These are phyloP conservation scores for Pyralis farinalis DNA, from an alignment of 2,888 invertebrate species.

Conservation along the genomic window DNA sequence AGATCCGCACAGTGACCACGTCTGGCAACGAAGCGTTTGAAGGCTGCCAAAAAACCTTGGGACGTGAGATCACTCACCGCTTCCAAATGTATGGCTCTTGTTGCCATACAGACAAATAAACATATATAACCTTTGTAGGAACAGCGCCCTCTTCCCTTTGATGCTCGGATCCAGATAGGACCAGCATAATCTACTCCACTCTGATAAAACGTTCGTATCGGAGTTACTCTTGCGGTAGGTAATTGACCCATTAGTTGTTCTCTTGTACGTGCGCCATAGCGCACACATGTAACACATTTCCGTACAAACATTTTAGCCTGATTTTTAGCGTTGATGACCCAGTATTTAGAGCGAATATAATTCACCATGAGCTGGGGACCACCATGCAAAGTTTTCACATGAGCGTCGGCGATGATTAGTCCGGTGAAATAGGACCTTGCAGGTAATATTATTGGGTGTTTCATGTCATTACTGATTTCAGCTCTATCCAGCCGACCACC, in stretches of 20 bases:
- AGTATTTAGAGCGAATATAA: constrained; percentile 18
- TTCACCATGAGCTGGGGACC: constrained; percentile 15
- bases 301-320: constrained; percentile 9
- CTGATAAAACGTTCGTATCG: constrained; percentile 12
- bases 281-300: constrained; percentile 17
- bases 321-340: constrained; percentile 15
- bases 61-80: constrained; percentile 28
- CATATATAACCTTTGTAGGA: constrained; percentile 15
- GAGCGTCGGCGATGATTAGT: constrained; percentile 18
- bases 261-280: constrained; percentile 5
- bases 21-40: constrained; percentile 17
- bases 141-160: constrained; percentile 15
- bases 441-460: constrained; percentile 18
- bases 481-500: constrained; percentile 11
- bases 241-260: constrained; percentile 19
- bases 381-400: constrained; percentile 5
- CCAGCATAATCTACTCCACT: constrained; percentile 21
- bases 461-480: constrained; percentile 4
- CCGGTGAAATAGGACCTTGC: constrained; percentile 10
- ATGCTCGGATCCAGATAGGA: constrained; percentile 13
- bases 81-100: constrained; percentile 31
- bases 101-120: constrained; percentile 19
- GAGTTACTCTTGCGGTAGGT: constrained; percentile 13
- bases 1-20: constrained; percentile 20
- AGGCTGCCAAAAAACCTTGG: constrained; percentile 24